Base-by-base conservation (phyloP, 1,140 invertebrate genomes). In the Microplitis demolitor region DNA sequence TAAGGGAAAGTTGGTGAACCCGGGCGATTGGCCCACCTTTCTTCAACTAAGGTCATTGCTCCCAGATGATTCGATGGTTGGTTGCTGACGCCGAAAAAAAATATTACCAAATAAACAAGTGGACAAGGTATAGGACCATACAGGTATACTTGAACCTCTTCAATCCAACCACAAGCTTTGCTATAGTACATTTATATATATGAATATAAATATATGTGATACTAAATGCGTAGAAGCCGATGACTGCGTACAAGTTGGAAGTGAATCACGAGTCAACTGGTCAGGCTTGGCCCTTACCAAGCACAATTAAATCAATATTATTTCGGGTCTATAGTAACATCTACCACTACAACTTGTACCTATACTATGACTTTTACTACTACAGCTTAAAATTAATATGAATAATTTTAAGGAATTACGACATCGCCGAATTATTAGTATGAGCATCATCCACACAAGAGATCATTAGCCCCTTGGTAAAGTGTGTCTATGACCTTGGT, bases 1-100 rank as follows among this genome's bases (percentile, higher is more conserved):
- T 64, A 72, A 72, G 71, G 64, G 71, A 72, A 72, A 72, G 71
- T 72, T 67, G 63, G 63, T 67, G 64, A 67, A 67, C 71, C 56
- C 61, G 60, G 63, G 37, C 11, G 63, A 61, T 58, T 67, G 63
- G 71, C 63, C 71, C 64, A 66, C 39, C 71, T 66, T 72, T 72
- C 66, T 35, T 37, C 13, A 8, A 13, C 60, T 45, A 45, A 39
- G 70, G 64, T 72, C 70, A 58, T 66, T 62, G 70, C 62, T 62
- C 70, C 56, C 62, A 53, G 50, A 53, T 33, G 66, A 61, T 31
- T 67, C 37, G 50, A 54, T 45, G 64, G 56, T 37, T 56, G 35
- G 50, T 62, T 4, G 61, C 35, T 33, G 51, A 61, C 62, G 31
- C 33, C 33, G 11, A 13, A 51, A 70, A 70, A 61, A 54, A 50